Evolutionary conservation across 2,888 invertebrate species (phyloP).

Genomic region (Protula sp.): DNA sequence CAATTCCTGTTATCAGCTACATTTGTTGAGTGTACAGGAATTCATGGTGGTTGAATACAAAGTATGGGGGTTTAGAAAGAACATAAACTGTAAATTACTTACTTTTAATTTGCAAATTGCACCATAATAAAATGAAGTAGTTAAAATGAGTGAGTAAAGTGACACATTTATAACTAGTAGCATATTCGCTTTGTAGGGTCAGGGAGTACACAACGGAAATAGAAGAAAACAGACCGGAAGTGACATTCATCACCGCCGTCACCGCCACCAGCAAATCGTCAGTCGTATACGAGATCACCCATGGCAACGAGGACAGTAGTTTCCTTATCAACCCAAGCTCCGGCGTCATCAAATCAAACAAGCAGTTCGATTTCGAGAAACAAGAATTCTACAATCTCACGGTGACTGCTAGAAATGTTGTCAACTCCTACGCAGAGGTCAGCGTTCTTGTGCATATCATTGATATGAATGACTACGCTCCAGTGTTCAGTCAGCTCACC

Average conservation of each 20-base stretch:
- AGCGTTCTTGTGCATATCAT: constrained; percentile 76
- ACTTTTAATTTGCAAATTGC: no score
- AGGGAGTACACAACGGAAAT: constrained; percentile 37
- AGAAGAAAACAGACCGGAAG: constrained; percentile 35
- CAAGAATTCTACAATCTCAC: constrained; percentile 75
- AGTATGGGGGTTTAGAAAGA: no score
- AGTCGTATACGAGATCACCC: constrained; percentile 65
- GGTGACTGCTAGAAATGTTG: constrained; percentile 79
- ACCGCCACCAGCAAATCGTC: constrained; percentile 40
- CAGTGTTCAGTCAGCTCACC: constrained; percentile 71
- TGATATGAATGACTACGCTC: constrained; percentile 66
- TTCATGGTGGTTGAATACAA: no score
- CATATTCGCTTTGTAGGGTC: constrained; percentile 9
- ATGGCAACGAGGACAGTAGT: constrained; percentile 70
- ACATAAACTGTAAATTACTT: no score
- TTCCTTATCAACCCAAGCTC: constrained; percentile 78
- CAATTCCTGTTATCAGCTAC: no score
- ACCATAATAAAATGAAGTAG: no score
- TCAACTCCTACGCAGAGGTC: constrained; percentile 66
- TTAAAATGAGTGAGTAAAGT: no score
- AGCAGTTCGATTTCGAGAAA: constrained; percentile 69
- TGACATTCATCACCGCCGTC: constrained; percentile 33
- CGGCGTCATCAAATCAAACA: constrained; percentile 75
- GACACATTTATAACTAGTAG: no score
- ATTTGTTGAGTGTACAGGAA: no score